A percentile compares a stretch with the other conserved stretches of the same genome.
Evolutionary conservation across 2,113 vertebrate genomes (phyloP).

Genomic region (Tetraodon nigroviridis): DNA sequence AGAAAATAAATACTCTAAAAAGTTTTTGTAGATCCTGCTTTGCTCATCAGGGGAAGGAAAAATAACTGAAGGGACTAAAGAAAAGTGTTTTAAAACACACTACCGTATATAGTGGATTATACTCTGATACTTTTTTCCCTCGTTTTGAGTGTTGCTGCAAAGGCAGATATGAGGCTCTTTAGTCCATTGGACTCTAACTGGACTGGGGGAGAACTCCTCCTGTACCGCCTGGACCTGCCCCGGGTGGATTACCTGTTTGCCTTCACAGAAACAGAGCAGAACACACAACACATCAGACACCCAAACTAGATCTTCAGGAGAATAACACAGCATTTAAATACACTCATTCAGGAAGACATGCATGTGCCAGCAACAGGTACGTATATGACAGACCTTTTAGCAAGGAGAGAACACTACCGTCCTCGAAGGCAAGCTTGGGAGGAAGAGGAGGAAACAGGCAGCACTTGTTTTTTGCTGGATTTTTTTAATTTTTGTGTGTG

Average conservation of each 20-base stretch:
- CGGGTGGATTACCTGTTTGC: conserved; percentile 98
- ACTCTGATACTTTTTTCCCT: conserved; percentile 93
- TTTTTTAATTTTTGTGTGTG: conserved; percentile 11
- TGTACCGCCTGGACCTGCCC: conserved; percentile 90
- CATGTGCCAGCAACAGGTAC: not conserved
- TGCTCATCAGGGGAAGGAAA: no score
- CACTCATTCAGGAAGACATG: not conserved
- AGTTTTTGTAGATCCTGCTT: not conserved
- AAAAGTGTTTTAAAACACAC: not conserved
- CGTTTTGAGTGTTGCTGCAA: conserved; percentile 86
- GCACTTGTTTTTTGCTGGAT: conserved; percentile 21
- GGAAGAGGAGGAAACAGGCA: conserved; percentile 42
- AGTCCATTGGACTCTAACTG: conserved; percentile 88
- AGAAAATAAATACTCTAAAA: not conserved
- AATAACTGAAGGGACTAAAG: not conserved
- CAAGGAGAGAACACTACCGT: not conserved
- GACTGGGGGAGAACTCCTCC: conserved; percentile 91
- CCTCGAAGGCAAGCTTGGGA: not conserved
- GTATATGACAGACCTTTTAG: not conserved
- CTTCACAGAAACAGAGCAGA: conserved; percentile 60
- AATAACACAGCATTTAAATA: not conserved
- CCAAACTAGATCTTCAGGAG: not conserved
- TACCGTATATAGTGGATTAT: not conserved
- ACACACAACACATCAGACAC: conserved; percentile 12
- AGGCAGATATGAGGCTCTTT: conserved; percentile 89